phyloP scores from a whole-genome alignment of 2,797 vertebrate genomes.

The Pempheris klunzingeri region DNA sequence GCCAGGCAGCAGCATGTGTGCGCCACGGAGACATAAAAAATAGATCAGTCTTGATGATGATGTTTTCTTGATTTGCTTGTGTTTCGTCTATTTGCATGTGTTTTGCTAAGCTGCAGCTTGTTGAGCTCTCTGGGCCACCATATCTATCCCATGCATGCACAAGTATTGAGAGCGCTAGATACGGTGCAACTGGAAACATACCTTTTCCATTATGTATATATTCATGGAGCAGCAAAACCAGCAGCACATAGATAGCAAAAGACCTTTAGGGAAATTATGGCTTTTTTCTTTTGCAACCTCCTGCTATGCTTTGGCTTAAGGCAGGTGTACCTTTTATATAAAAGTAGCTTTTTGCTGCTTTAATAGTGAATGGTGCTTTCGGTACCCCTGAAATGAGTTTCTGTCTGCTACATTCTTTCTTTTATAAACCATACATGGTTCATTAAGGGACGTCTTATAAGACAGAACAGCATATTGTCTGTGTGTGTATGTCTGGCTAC shows the following conservation, averaged over 20 bases:
- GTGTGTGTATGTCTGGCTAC: constrained; percentile 53
- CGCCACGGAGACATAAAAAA: too few species aligned
- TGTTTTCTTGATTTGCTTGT: too few species aligned
- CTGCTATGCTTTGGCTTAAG: background rate
- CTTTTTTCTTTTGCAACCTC: background rate
- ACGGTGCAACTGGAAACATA: background rate
- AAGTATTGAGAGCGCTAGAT: background rate
- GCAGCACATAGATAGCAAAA: background rate
- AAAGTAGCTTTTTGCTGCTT: constrained; percentile 11
- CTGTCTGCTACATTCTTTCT: constrained; percentile 47
- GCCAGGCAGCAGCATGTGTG: too few species aligned
- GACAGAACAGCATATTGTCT: constrained; percentile 73
- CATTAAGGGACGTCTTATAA: constrained; percentile 38
- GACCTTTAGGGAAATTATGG: background rate
- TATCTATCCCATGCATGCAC: too few species aligned
- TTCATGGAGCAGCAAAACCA: background rate
- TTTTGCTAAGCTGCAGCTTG: too few species aligned
- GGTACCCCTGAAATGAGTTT: constrained; percentile 21
- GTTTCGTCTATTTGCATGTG: too few species aligned
- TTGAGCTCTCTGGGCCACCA: too few species aligned
- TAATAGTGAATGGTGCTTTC: constrained; percentile 5
- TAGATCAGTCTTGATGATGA: too few species aligned
- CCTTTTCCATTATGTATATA: background rate
- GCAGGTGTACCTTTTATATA: constrained; percentile 29
- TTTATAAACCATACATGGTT: constrained; percentile 60